phyloP scores from a whole-genome alignment of 2,888 invertebrate genomes.

The Cyrtodaria siliqua region DNA sequence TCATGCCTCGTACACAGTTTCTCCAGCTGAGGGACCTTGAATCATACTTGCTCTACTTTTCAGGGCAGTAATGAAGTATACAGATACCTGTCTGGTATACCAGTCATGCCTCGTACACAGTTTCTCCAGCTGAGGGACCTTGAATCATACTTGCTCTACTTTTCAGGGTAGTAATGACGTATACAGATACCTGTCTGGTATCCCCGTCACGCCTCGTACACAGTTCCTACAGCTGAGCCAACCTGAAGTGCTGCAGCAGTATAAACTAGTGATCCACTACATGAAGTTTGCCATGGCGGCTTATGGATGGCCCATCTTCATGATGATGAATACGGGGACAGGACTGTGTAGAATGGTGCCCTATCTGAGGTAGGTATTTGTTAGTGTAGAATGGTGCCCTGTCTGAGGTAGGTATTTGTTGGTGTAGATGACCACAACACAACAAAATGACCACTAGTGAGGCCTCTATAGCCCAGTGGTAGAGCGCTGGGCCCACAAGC shows the following conservation, averaged over 20 bases:
- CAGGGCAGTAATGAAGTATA: conserved; percentile 93
- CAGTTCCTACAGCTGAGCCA: conserved; percentile 93
- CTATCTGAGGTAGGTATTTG: conserved; percentile 88
- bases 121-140: conserved; percentile 93
- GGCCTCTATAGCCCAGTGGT: no score
- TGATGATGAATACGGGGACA: conserved; percentile 90
- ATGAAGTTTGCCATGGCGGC: conserved; percentile 94
- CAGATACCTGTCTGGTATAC: conserved; percentile 94
- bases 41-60: no score
- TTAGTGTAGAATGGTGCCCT: conserved; percentile 91
- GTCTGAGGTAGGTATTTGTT: conserved; percentile 88
- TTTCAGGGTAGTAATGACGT: conserved; percentile 92
- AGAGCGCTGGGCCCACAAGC: no score
- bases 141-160: no score
- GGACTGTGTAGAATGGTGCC: conserved; percentile 92
- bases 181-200: conserved; percentile 94
- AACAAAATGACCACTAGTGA: no score
- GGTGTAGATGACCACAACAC: no score
- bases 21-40: no score
- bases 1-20: no score
- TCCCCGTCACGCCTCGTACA: conserved; percentile 93
- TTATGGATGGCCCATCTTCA: conserved; percentile 95
- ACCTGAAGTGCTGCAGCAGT: conserved; percentile 86
- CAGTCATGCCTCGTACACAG: conserved; percentile 92
- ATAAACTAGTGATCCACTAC: conserved; percentile 89